Evolutionary conservation across 2,888 invertebrate species (phyloP), one percentile per base, ranked within the genome.

Genomic region (Sphaerophoria rueppellii): DNA sequence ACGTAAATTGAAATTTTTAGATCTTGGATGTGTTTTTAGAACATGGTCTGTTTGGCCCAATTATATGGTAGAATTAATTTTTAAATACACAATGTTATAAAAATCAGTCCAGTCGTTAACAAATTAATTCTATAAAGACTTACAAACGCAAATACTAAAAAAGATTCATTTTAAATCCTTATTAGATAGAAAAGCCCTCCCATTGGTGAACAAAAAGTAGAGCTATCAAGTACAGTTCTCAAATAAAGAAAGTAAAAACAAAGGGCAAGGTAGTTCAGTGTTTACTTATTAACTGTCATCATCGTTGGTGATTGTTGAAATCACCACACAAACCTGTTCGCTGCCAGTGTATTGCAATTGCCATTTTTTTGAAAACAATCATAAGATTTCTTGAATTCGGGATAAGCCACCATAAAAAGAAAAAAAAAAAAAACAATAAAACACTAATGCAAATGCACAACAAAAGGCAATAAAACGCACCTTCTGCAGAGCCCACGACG

Each of bases 391-490:
- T 55, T 35, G 52, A 14, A 52, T 43, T 32, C 54, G 50, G 14
- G 50, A 50, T 50, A 40, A 6, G n/a, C n/a, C 16, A 16, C 9
- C 4, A 16, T 54, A 11, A 5, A 43, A 43, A 11, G 37, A 52
- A 40, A 67, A 11, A 5, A 43, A 43, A 11, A 52, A 52, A 40
- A 67, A 32, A 40, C 6, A 52, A 72, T 57, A 69, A 12, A 16
- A 60, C 67, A 67, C 60, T 72, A 71, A 60, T 65, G 54, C 40
- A 12, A 43, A 65, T 40, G 14, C 61, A 71, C 40, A 75, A 71
- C 78, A 69, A 52, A 65, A 11, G 14, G 16, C 46, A 58, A 78
- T 78, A 70, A 75, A 79, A 71, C 54, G 14, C 7, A 48, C 73
- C 71, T 55, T 61, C 46, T 67, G 48, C 14, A 65, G 50, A 71